Base-by-base conservation (phyloP, 1,140 invertebrate genomes). In the Oryzaephilus surinamensis region DNA sequence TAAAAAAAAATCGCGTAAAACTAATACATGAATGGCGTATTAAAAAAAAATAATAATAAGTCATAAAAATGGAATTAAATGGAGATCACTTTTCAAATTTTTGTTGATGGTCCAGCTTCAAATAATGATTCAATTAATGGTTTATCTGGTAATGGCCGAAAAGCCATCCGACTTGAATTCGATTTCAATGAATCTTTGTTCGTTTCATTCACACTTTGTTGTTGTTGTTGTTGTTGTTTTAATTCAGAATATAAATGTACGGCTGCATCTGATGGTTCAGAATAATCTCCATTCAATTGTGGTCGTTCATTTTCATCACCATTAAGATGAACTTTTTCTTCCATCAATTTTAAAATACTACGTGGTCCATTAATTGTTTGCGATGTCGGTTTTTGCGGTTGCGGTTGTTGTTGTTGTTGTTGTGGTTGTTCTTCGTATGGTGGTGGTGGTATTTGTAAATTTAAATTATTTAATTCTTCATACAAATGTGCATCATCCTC, bases 191-290 rank as follows among this genome's bases (percentile, higher is more conserved):
- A 62, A 50, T 63, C 55, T 41, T 58, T 65, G 41, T 61, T 63
- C 13, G 62, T 38, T 16, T 62, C 53, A 14, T 46, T 55, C 18
- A 61, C 58, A 30, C 62, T 55, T 38, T 58, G 64, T 23, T 63
- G 63, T 23, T 60, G 58, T n/a, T n/a, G 23, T n/a, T 24, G 10
- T 11, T 24, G 23, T 36, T 67, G 69, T 16, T 71, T 65, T 33
- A 81, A 64, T 58, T 84, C 80, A 1, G 79, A 77, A 56, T 85
- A 85, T 16, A 83, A 60, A 61, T 84, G 80, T 1, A 76, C 63
- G 6, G 73, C 69, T 4, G 67, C 68, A 57, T 83, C 80, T 40
- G 70, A 71, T 1, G 80, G 78, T 48, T 83, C 78, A 12, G 79
- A 76, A 58, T 84, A 84, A 44, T 83, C 80, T 43, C 74, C 72